A percentile compares a stretch with the other conserved stretches of the same genome.
Conservation (phyloP, 2,797 vertebrate species). For the Nannoperca obscura region DNA sequence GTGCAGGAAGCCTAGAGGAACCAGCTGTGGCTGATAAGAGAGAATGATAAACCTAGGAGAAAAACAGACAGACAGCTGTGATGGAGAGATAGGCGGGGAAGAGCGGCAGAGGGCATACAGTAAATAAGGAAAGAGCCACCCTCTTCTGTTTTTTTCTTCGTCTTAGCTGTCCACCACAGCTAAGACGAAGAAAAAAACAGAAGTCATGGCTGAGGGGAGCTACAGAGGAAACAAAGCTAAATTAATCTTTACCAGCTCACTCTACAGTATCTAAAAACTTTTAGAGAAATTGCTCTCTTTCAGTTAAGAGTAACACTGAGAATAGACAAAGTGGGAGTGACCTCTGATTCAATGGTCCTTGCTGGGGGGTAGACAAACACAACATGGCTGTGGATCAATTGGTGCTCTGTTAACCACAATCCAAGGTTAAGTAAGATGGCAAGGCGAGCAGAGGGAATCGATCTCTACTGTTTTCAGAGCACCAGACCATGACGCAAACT, state of each 20-base stretch:
- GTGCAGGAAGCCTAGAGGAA: slow-evolving; percentile 74
- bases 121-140: slow-evolving; percentile 61
- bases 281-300: slow-evolving; percentile 22
- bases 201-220: slow-evolving; percentile 6
- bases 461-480: slow-evolving; percentile 59
- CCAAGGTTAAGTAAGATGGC: slow-evolving; percentile 65
- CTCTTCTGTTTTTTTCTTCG: slow-evolving; percentile 12
- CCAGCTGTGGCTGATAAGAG: slow-evolving; percentile 73
- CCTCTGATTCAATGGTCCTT: slow-evolving; percentile 56
- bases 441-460: slow-evolving; percentile 49
- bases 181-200: slow-evolving; percentile 19
- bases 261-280: slow-evolving; percentile 24
- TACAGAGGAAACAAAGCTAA: slow-evolving; percentile 30
- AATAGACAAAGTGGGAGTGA: slow-evolving; percentile 31
- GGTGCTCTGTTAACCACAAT: slow-evolving; percentile 70
- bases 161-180: slow-evolving; percentile 35
- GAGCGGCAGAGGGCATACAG: slow-evolving; percentile 55
- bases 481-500: slow-evolving; percentile 47
- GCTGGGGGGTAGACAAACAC: slow-evolving; percentile 65
- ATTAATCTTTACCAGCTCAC: not conserved
- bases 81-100: slow-evolving; percentile 71
- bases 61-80: slow-evolving; percentile 71
- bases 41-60: slow-evolving; percentile 71
- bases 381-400: slow-evolving; percentile 66
- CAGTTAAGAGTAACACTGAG: slow-evolving; percentile 10